Percentiles rank a stretch among this genome's conserved stretches.
phyloP scores from a whole-genome alignment of 2,113 vertebrate genomes.

The Cyprinus carpio region DNA sequence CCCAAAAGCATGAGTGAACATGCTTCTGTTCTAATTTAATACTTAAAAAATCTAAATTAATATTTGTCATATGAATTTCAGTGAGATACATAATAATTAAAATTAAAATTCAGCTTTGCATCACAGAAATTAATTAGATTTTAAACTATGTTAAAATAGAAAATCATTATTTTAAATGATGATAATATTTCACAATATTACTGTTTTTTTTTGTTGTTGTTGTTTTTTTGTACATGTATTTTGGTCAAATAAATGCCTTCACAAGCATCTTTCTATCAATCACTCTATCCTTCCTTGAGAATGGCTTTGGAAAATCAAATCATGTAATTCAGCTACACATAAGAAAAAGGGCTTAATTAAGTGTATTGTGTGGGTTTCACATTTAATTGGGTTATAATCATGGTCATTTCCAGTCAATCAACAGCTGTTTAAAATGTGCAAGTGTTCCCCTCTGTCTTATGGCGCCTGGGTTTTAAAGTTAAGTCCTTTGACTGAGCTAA shows the following conservation, averaged over 20 bases:
- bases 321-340: constrained; percentile 55
- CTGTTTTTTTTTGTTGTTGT: no score
- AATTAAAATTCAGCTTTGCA: background rate
- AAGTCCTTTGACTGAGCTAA: constrained; percentile 2
- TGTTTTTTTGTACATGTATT: no score
- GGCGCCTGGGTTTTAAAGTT: background rate
- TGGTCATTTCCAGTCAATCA: constrained; percentile 45
- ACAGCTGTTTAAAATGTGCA: background rate
- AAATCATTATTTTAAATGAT: no score
- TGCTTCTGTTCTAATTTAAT: background rate
- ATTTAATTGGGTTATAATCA: constrained; percentile 37
- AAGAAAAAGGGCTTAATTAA: background rate
- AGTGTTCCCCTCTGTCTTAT: background rate
- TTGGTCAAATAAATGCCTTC: no score
- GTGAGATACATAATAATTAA: no score
- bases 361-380: constrained; percentile 28
- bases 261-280: background rate
- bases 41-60: background rate
- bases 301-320: constrained; percentile 61
- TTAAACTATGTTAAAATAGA: no score
- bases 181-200: no score
- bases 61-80: background rate
- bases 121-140: no score
- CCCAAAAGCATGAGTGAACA: background rate
- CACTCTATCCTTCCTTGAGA: no score